Conservation (phyloP, 1,140 invertebrate species). For the Amyelois transitella region DNA sequence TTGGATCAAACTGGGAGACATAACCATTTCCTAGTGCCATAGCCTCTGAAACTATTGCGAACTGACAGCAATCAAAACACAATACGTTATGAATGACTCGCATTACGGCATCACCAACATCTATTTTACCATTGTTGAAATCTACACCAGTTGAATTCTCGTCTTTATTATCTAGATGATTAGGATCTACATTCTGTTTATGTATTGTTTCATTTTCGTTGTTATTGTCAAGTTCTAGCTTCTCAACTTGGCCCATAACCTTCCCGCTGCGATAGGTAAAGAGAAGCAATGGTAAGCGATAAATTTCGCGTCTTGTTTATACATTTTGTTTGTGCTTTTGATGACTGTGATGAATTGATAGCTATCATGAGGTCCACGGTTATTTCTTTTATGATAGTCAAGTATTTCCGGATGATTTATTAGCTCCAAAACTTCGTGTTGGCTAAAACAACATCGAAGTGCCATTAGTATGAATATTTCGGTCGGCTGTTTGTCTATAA, state of each 20-base stretch:
- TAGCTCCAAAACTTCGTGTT: too few relatives aligned
- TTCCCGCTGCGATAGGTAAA: conserved; percentile 59
- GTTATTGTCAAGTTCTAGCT: conserved; percentile 32
- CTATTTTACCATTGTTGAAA: background rate
- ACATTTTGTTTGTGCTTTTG: background rate
- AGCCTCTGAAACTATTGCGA: conserved; percentile 49
- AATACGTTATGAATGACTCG: conserved; percentile 67
- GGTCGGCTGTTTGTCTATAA: too few relatives aligned
- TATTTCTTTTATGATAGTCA: too few relatives aligned
- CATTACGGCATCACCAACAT: conserved; percentile 37
- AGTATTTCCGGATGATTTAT: too few relatives aligned
- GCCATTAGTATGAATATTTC: too few relatives aligned
- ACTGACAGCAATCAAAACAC: conserved; percentile 67
- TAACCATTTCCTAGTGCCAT: conserved; percentile 3
- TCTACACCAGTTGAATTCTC: conserved; percentile 2
- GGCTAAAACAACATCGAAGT: too few relatives aligned
- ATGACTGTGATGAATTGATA: background rate
- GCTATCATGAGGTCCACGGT: background rate
- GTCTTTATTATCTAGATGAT: conserved; percentile 10
- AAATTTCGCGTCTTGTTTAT: background rate
- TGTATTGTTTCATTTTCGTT: conserved; percentile 16
- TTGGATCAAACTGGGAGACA: background rate
- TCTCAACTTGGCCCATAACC: conserved; percentile 56
- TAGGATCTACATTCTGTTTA: conserved; percentile 9
- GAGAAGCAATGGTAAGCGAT: conserved; percentile 39